Conservation (phyloP, 2,797 vertebrate genomes). For the Remorina albescens region DNA sequence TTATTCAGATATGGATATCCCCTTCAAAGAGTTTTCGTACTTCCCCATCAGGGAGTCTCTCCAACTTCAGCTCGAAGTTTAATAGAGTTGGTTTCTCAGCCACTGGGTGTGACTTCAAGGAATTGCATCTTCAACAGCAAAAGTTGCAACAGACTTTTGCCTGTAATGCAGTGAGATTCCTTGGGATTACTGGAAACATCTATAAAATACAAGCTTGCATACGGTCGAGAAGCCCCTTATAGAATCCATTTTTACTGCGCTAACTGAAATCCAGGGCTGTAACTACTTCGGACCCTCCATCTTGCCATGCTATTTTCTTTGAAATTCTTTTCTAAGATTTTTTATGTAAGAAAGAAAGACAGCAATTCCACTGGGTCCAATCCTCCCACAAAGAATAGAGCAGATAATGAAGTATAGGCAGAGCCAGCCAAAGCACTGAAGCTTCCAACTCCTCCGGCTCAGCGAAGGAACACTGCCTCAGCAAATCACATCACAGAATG, state of each 20-base stretch:
- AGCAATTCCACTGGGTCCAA: constrained; percentile 80
- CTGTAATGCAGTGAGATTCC: constrained; percentile 57
- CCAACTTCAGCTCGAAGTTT: constrained; percentile 34
- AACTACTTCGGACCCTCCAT: constrained; percentile 65
- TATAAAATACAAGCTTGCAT: constrained; percentile 70
- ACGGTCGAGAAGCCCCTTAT: constrained; percentile 57
- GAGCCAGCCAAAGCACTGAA: constrained; percentile 71
- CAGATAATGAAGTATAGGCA: constrained; percentile 80
- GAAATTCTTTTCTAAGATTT: constrained; percentile 73
- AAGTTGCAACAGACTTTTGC: constrained; percentile 69
- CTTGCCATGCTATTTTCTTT: constrained; percentile 68
- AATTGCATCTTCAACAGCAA: constrained; percentile 66
- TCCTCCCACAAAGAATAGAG: constrained; percentile 81
- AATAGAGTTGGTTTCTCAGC: constrained; percentile 33
- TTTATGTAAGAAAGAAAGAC: constrained; percentile 74
- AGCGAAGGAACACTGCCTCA: constrained; percentile 77
- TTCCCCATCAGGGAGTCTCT: constrained; percentile 43
- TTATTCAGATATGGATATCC: constrained; percentile 46
- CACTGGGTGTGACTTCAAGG: constrained; percentile 31
- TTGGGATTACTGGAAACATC: constrained; percentile 67
- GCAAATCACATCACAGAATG: constrained; percentile 81
- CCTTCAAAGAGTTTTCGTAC: constrained; percentile 56
- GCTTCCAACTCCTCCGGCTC: constrained; percentile 76
- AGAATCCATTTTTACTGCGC: constrained; percentile 60
- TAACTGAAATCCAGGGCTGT: constrained; percentile 62